Conservation (phyloP, 2,797 vertebrate genomes). For the Bradypodion ventrale region DNA sequence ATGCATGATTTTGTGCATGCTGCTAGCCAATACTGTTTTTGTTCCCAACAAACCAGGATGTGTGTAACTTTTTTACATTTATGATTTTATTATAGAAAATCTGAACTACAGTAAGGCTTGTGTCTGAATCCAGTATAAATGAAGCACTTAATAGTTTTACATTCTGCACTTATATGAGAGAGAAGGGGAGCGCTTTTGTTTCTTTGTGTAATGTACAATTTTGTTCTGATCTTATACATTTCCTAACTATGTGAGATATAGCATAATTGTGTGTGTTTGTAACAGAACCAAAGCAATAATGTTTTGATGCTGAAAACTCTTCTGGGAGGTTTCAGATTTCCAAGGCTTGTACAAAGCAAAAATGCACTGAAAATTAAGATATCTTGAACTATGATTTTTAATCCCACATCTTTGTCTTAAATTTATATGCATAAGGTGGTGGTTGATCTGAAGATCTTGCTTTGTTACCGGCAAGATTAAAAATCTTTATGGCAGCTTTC, state of each 20-base stretch:
- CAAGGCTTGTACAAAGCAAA: constrained; percentile 73
- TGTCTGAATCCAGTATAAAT: constrained; percentile 74
- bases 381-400: constrained; percentile 64
- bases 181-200: constrained; percentile 66
- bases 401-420: constrained; percentile 81
- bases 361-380: constrained; percentile 71
- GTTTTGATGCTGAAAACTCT: constrained; percentile 71
- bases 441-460: constrained; percentile 64
- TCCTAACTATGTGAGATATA: constrained; percentile 67
- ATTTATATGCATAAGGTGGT: constrained; percentile 59
- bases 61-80: constrained; percentile 78
- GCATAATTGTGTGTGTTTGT: constrained; percentile 70
- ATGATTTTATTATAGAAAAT: constrained; percentile 75
- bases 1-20: constrained; percentile 83
- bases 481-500: constrained; percentile 72
- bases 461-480: constrained; percentile 56
- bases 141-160: constrained; percentile 79
- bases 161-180: constrained; percentile 79
- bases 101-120: constrained; percentile 72
- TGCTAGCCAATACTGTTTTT: constrained; percentile 75
- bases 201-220: constrained; percentile 74
- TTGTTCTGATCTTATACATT: constrained; percentile 74
- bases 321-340: constrained; percentile 66
- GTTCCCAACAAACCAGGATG: constrained; percentile 64
- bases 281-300: constrained; percentile 83